These are phyloP conservation scores for Coelinius sp. DNA, from an alignment of 2,888 invertebrate genomes.

Conservation along the genomic window DNA sequence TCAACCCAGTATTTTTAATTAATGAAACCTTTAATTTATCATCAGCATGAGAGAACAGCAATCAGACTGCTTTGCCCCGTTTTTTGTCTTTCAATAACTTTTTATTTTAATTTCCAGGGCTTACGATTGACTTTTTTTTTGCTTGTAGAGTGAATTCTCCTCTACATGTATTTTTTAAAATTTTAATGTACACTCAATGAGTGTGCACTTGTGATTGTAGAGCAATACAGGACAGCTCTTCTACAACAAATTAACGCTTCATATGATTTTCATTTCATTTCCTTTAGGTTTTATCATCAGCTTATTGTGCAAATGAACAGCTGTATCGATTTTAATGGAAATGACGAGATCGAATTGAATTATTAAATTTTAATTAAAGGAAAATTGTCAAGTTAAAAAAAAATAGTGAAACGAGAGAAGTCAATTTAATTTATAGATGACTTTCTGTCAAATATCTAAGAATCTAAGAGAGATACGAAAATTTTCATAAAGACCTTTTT, in stretches of 20 bases:
- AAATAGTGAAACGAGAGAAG: no score
- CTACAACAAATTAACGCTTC: conserved; percentile 12
- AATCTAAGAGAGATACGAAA: no score
- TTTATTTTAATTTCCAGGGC: conserved; percentile 7
- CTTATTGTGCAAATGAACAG: background rate
- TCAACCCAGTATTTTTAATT: background rate
- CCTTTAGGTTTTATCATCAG: background rate
- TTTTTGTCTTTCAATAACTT: background rate
- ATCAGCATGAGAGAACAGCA: conserved; percentile 9
- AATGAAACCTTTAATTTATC: background rate
- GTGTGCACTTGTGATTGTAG: background rate
- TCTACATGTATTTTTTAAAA: no score
- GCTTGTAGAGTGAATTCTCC: no score
- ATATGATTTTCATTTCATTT: conserved; percentile 9
- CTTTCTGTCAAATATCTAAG: no score
- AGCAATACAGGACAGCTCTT: background rate
- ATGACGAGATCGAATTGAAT: background rate
- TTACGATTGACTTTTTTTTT: no score
- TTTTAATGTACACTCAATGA: background rate
- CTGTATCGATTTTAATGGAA: no score
- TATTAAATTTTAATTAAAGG: no score
- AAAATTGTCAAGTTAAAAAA: background rate
- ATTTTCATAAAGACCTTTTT: no score
- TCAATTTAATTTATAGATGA: no score
- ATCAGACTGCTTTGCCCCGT: conserved; percentile 1